These are phyloP conservation scores for Clunio marinus DNA, from an alignment of 2,888 invertebrate genomes.

Conservation along the genomic window DNA sequence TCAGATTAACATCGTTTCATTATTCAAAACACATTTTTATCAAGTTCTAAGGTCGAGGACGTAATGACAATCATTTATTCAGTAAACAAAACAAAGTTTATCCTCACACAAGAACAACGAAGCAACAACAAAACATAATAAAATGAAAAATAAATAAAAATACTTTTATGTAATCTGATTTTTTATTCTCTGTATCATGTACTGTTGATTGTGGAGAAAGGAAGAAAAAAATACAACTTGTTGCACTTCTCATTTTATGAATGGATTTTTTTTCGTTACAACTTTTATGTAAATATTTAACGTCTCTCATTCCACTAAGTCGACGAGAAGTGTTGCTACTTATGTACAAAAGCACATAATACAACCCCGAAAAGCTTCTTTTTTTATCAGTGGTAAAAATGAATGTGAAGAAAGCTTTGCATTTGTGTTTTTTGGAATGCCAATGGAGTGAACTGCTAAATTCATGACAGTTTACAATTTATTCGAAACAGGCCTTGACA, in stretches of 20 bases:
- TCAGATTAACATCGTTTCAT: too few species aligned
- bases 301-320: not conserved
- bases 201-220: slow-evolving; percentile 6
- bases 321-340: not conserved
- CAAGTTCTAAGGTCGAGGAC: slow-evolving; percentile 16
- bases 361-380: not conserved
- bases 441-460: too few species aligned
- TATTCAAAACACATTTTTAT: too few species aligned
- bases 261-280: slow-evolving; percentile 38
- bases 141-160: slow-evolving; percentile 29
- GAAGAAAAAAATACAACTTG: slow-evolving; percentile 27
- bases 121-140: slow-evolving; percentile 22
- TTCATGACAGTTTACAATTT: too few species aligned
- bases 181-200: slow-evolving; percentile 27
- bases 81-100: slow-evolving; percentile 22
- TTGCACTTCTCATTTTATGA: slow-evolving; percentile 38
- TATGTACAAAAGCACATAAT: not conserved
- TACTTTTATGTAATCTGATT: slow-evolving; percentile 38
- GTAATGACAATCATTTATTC: slow-evolving; percentile 2
- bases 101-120: slow-evolving; percentile 3
- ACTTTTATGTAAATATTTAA: slow-evolving; percentile 39
- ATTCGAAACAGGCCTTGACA: too few species aligned
- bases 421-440: too few species aligned
- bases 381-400: not conserved
- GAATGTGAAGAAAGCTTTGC: not conserved